Evolutionary conservation across 2,797 vertebrate genomes (phyloP).

Genomic region (Rhinella marina): DNA sequence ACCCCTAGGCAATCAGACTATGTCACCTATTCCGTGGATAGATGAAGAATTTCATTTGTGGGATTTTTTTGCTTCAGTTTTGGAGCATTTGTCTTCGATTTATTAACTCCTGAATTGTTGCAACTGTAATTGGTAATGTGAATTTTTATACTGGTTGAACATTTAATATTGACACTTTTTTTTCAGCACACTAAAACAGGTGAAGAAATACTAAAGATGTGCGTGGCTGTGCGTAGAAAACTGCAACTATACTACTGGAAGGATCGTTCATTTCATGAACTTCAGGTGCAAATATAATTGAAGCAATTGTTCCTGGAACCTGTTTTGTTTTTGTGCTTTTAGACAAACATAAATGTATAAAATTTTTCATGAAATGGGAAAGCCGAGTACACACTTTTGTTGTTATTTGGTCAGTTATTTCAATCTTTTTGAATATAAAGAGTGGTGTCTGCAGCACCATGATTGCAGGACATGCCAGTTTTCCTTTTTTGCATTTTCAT

Average conservation of each 20-base stretch:
- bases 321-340: neutral
- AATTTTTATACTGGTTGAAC: neutral
- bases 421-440: too few species aligned
- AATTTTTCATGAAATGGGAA: too few species aligned
- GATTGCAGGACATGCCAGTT: too few species aligned
- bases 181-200: slow-evolving; percentile 82
- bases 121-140: neutral
- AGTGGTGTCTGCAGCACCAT: too few species aligned
- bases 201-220: slow-evolving; percentile 90
- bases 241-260: slow-evolving; percentile 98
- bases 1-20: too few species aligned
- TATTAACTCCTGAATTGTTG: neutral
- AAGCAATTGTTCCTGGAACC: neutral
- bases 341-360: neutral
- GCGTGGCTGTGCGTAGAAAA: slow-evolving; percentile 94
- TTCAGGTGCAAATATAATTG: slow-evolving; percentile 79
- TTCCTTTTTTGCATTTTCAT: too few species aligned
- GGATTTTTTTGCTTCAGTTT: too few species aligned
- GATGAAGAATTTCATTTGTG: too few species aligned
- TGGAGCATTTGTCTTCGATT: too few species aligned
- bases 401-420: too few species aligned
- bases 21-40: too few species aligned
- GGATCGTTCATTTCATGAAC: slow-evolving; percentile 92
- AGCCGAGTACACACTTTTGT: too few species aligned
- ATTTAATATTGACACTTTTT: neutral